phyloP scores from a whole-genome alignment of 2,113 vertebrate species.

The Chamaetylas fuelleborni region DNA sequence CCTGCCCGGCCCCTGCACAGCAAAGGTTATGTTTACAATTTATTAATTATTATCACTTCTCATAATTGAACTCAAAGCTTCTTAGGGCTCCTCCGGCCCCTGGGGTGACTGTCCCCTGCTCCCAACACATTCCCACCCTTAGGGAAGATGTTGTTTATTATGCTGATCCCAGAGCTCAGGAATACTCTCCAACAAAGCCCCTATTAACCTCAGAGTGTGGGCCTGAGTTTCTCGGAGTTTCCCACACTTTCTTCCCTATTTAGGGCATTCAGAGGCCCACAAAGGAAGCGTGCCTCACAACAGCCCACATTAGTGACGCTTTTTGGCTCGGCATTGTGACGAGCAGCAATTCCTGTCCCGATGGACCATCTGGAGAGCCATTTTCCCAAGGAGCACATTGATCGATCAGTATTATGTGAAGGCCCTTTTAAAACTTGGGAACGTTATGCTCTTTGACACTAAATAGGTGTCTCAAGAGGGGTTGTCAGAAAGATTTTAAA shows the following conservation, averaged over 20 bases:
- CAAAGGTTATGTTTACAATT: constrained; percentile 49
- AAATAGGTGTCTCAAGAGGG: constrained; percentile 47
- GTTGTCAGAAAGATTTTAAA: constrained; percentile 60
- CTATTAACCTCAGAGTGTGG: constrained; percentile 77
- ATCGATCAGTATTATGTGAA: constrained; percentile 62
- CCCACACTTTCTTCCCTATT: constrained; percentile 86
- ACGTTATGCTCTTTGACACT: constrained; percentile 70
- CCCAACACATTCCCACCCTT: constrained; percentile 47
- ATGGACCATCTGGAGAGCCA: constrained; percentile 83
- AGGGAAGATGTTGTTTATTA: constrained; percentile 51
- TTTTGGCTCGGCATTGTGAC: constrained; percentile 79
- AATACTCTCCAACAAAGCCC: constrained; percentile 62
- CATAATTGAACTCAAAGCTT: constrained; percentile 12
- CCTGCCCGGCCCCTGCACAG: background rate
- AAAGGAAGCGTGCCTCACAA: constrained; percentile 92
- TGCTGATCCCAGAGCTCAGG: constrained; percentile 62
- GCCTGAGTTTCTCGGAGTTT: constrained; percentile 83
- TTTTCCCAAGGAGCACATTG: constrained; percentile 71
- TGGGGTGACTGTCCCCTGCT: constrained; percentile 14
- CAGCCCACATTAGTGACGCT: constrained; percentile 87
- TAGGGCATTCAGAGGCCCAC: constrained; percentile 75
- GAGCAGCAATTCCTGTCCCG: constrained; percentile 66
- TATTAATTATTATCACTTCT: constrained; percentile 58
- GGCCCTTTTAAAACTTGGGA: constrained; percentile 66
- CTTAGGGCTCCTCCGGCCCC: background rate